Conservation (phyloP, 1,140 invertebrate genomes). For the Antheraea pernyi region DNA sequence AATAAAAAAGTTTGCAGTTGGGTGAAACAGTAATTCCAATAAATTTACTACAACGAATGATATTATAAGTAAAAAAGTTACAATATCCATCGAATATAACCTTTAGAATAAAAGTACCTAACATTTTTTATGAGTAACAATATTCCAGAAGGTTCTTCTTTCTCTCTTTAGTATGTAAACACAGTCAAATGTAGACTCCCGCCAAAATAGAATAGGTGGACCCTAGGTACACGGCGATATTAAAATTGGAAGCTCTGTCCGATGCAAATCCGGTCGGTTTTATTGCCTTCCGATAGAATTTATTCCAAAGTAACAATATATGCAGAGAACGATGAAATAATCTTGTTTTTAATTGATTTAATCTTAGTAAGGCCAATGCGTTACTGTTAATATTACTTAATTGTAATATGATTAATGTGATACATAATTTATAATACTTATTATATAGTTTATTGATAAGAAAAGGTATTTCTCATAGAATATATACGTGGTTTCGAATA, state of each 20-base stretch:
- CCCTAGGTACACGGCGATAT: slow-evolving; percentile 35
- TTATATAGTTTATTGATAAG: no score
- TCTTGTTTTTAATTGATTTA: not conserved
- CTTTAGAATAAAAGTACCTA: no score
- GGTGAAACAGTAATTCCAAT: no score
- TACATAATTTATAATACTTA: no score
- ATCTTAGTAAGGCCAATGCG: not conserved
- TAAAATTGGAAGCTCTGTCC: slow-evolving; percentile 39
- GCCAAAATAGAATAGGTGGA: slow-evolving; percentile 19
- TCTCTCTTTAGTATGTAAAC: slow-evolving; percentile 1
- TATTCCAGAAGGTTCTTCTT: not conserved
- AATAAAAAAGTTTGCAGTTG: no score
- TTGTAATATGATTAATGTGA: no score
- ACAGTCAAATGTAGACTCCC: slow-evolving; percentile 4
- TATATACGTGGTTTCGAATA: no score
- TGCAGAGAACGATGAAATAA: not conserved
- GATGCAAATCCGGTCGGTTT: slow-evolving; percentile 44
- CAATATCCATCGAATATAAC: no score
- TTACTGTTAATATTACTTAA: no score
- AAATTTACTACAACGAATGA: no score
- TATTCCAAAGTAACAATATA: slow-evolving; percentile 23
- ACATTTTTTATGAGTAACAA: not conserved
- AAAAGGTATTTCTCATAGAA: no score
- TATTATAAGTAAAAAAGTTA: no score
- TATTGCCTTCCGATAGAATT: slow-evolving; percentile 30